These are phyloP conservation scores for Parnassius apollo DNA, from an alignment of 2,888 invertebrate species.

Conservation along the genomic window DNA sequence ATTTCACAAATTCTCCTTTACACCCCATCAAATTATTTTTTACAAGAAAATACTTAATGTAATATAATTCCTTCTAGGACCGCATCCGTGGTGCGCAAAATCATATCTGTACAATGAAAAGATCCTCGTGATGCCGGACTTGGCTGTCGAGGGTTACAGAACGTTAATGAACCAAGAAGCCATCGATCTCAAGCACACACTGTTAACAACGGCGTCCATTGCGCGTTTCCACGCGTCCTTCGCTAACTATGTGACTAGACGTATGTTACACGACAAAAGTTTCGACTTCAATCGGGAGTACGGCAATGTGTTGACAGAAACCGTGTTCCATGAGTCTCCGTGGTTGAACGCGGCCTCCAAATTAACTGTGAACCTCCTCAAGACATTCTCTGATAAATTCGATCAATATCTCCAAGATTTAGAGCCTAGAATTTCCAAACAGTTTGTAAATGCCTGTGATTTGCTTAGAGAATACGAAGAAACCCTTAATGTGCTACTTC, in stretches of 20 bases:
- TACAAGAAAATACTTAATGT: too few species aligned
- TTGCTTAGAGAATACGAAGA: slow-evolving; percentile 38
- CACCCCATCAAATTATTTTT: too few species aligned
- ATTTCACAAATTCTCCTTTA: too few species aligned
- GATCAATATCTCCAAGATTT: slow-evolving; percentile 37
- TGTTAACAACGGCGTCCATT: slow-evolving; percentile 26
- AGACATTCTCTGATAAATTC: slow-evolving; percentile 49
- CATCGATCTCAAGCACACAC: too few species aligned
- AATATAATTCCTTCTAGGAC: slow-evolving; percentile 38
- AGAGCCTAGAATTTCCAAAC: slow-evolving; percentile 40
- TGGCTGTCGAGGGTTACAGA: too few species aligned
- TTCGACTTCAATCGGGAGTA: slow-evolving; percentile 47
- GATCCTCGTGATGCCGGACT: too few species aligned
- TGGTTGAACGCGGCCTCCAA: slow-evolving; percentile 56
- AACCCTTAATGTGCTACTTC: too few species aligned
- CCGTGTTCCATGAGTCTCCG: slow-evolving; percentile 48
- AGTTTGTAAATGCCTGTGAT: slow-evolving; percentile 49
- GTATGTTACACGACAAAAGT: slow-evolving; percentile 26
- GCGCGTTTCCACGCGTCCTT: slow-evolving; percentile 65
- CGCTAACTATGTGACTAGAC: slow-evolving; percentile 52
- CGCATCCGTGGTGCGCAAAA: slow-evolving; percentile 51
- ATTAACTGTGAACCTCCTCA: slow-evolving; percentile 48
- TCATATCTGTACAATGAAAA: slow-evolving; percentile 52
- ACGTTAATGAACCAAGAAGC: too few species aligned
- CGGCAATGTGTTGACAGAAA: slow-evolving; percentile 45